phyloP scores from a whole-genome alignment of 2,888 invertebrate species.

The Malthinus seriepunctatus region DNA sequence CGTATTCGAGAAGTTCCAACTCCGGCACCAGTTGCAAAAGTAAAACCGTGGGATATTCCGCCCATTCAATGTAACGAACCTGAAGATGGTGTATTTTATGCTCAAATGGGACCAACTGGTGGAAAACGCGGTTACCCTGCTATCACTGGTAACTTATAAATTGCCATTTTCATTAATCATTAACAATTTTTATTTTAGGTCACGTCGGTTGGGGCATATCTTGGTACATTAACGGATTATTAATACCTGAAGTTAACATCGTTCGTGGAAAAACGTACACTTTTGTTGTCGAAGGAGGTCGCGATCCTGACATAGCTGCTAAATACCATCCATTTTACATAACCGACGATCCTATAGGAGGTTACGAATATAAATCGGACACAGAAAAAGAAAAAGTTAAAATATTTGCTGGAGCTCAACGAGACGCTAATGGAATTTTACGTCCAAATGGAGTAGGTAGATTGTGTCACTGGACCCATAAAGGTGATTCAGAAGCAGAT shows the following conservation, averaged over 20 bases:
- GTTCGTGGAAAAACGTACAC: constrained; percentile 86
- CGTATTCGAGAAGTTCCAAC: constrained; percentile 55
- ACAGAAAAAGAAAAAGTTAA: constrained; percentile 80
- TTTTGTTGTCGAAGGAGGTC: constrained; percentile 86
- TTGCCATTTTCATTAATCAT: background rate
- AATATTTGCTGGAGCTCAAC: constrained; percentile 81
- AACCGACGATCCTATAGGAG: constrained; percentile 90
- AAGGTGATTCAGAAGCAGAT: constrained; percentile 75
- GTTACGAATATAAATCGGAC: constrained; percentile 80
- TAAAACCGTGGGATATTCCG: constrained; percentile 82
- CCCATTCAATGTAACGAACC: constrained; percentile 88
- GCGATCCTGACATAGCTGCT: constrained; percentile 76
- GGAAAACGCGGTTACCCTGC: constrained; percentile 88
- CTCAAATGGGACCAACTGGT: constrained; percentile 92
- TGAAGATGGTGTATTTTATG: constrained; percentile 88
- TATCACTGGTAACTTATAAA: constrained; percentile 68
- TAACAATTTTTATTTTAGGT: constrained; percentile 58
- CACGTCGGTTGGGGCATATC: constrained; percentile 94
- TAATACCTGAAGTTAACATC: constrained; percentile 89
- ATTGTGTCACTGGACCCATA: constrained; percentile 86
- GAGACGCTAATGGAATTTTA: constrained; percentile 68
- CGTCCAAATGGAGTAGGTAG: constrained; percentile 81
- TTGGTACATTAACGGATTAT: constrained; percentile 92
- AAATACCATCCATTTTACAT: constrained; percentile 93
- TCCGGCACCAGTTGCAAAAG: constrained; percentile 64